A percentile compares a stretch with the other conserved stretches of the same genome.
Evolutionary conservation across 2,797 vertebrate species (phyloP).

Genomic region (Tiaroga cobitis): DNA sequence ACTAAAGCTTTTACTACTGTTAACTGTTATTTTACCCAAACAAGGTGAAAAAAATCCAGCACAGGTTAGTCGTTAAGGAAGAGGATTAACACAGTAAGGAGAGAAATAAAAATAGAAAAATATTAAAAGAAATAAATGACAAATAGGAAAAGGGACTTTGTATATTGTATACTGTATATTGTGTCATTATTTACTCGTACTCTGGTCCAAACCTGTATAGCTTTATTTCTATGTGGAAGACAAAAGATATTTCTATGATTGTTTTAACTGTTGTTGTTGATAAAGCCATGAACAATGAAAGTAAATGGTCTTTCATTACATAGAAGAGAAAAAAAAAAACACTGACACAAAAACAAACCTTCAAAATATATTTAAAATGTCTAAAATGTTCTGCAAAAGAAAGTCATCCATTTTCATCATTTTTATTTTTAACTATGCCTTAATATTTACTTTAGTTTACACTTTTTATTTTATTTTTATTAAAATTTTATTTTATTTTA

Average conservation of each 20-base stretch:
- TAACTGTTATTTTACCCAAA: constrained; percentile 28
- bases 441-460: not conserved
- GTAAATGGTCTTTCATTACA: no score
- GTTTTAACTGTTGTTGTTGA: not conserved
- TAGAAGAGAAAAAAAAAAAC: no score
- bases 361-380: not conserved
- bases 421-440: not conserved
- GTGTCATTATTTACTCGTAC: not conserved
- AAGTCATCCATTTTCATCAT: not conserved
- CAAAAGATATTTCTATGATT: not conserved
- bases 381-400: not conserved
- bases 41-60: constrained; percentile 6
- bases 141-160: not conserved
- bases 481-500: not conserved
- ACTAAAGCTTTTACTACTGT: constrained; percentile 9
- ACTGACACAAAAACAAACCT: no score
- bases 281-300: not conserved
- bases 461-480: not conserved
- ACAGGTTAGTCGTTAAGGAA: constrained; percentile 30
- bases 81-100: not conserved
- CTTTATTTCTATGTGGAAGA: not conserved
- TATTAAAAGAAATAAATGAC: not conserved
- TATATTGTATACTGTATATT: no score
- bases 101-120: not conserved
- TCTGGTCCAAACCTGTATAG: not conserved